Percentiles rank a stretch among this genome's conserved stretches.
These are phyloP conservation scores for Caenorhabditis imperialis DNA, from an alignment of 2,888 invertebrate species.

Conservation along the genomic window DNA sequence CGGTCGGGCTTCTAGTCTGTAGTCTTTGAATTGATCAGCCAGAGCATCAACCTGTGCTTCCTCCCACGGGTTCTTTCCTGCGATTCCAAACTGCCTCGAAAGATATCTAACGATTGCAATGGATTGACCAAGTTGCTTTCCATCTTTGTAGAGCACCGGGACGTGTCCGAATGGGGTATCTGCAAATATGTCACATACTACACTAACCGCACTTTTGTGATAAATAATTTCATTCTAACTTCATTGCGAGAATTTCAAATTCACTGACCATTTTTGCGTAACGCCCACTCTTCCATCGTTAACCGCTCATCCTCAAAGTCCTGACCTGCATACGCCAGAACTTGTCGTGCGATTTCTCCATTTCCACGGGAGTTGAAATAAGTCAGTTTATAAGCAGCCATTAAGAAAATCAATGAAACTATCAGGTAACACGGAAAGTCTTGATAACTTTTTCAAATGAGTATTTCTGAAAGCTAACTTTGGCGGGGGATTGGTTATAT, in stretches of 20 bases:
- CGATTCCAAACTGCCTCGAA: slow-evolving; percentile 56
- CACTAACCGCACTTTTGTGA: background rate
- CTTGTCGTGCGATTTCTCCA: slow-evolving; percentile 56
- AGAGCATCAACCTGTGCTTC: slow-evolving; percentile 64
- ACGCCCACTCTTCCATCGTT: slow-evolving; percentile 53
- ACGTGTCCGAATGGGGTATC: slow-evolving; percentile 64
- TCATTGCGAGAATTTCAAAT: background rate
- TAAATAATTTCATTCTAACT: background rate
- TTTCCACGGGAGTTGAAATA: slow-evolving; percentile 59
- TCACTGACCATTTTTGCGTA: slow-evolving; percentile 39
- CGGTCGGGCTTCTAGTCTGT: slow-evolving; percentile 48
- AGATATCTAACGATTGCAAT: slow-evolving; percentile 61
- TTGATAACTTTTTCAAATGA: too few relatives aligned
- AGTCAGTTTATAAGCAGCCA: slow-evolving; percentile 60
- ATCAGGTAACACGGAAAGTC: too few relatives aligned
- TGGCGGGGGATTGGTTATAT: too few relatives aligned
- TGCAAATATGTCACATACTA: slow-evolving; percentile 1
- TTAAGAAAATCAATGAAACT: too few relatives aligned
- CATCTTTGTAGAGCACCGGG: slow-evolving; percentile 64
- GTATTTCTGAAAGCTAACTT: too few relatives aligned
- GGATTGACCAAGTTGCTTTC: slow-evolving; percentile 60
- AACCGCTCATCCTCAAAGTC: slow-evolving; percentile 62
- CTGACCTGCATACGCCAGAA: slow-evolving; percentile 50
- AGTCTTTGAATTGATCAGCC: slow-evolving; percentile 66
- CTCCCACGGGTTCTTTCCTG: slow-evolving; percentile 62